Percentiles rank a stretch among this genome's conserved stretches.
Evolutionary conservation across 92 coral and sea anemone species (phyloP).

Genomic region (Virgularia gustaviana): DNA sequence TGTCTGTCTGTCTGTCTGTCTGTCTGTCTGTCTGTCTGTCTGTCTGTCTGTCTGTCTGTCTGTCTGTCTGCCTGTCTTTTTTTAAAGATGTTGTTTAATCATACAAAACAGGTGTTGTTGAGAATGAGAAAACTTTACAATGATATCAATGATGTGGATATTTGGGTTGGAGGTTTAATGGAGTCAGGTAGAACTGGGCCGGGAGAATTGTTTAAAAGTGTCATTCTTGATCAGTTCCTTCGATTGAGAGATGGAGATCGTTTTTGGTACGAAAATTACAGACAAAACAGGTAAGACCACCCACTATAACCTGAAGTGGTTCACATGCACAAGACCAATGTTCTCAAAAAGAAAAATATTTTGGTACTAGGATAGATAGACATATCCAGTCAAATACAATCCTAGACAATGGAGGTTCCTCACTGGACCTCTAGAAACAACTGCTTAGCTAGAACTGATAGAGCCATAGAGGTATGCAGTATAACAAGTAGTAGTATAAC

Average conservation of each 20-base stretch:
- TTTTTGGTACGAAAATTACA: slow-evolving; percentile 31
- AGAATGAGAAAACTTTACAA: neutral
- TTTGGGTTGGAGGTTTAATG: slow-evolving; percentile 33
- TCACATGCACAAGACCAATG: neutral
- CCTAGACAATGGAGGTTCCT: too few relatives aligned
- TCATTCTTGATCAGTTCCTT: slow-evolving; percentile 24
- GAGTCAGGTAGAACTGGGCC: slow-evolving; percentile 17
- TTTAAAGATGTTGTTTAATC: neutral
- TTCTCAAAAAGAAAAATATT: neutral
- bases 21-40: too few relatives aligned
- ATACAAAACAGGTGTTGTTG: neutral
- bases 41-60: too few relatives aligned
- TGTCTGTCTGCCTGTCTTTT: neutral
- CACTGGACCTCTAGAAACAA: too few relatives aligned
- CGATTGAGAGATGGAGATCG: slow-evolving; percentile 31
- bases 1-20: too few relatives aligned
- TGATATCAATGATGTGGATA: slow-evolving; percentile 11
- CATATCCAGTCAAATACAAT: too few relatives aligned
- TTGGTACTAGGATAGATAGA: too few relatives aligned
- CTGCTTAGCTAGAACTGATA: too few relatives aligned
- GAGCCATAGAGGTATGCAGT: too few relatives aligned
- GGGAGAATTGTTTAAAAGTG: slow-evolving; percentile 6
- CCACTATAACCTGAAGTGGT: neutral
- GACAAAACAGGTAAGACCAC: slow-evolving; percentile 6
- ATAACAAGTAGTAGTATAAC: too few relatives aligned